Evolutionary conservation across 2,113 vertebrate species (phyloP).

Genomic region (Geothlypis trichas): DNA sequence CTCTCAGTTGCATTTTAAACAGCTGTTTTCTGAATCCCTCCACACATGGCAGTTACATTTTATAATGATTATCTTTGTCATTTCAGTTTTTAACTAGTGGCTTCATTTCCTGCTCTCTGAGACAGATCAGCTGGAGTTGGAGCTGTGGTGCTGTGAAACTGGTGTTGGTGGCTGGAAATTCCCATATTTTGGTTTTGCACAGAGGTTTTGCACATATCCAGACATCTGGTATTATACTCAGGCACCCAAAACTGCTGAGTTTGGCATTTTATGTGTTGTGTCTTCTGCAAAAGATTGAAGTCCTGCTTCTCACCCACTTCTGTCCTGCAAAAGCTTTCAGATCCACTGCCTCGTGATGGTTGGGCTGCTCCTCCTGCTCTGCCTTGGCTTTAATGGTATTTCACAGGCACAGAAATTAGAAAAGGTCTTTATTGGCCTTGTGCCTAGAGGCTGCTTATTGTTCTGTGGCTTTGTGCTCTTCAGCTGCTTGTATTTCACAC

Average conservation of each 20-base stretch:
- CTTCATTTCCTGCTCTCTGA: constrained; percentile 11
- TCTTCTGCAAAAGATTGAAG: not conserved
- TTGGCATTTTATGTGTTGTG: not conserved
- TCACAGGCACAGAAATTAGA: not conserved
- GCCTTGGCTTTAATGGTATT: not conserved
- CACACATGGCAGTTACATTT: constrained; percentile 34
- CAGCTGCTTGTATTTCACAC: not conserved
- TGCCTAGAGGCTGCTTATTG: not conserved
- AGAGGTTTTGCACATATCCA: not conserved
- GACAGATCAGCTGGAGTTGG: not conserved
- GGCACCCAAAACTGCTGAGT: not conserved
- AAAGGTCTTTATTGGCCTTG: not conserved
- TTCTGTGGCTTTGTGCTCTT: not conserved
- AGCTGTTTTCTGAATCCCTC: constrained; percentile 28
- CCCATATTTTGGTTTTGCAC: not conserved
- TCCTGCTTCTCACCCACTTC: not conserved
- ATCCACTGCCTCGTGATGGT: not conserved
- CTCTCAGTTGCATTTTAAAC: constrained; percentile 40
- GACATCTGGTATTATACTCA: not conserved
- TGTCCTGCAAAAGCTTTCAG: not conserved
- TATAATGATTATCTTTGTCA: constrained; percentile 34
- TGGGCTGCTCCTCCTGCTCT: not conserved
- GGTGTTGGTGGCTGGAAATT: not conserved
- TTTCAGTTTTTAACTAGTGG: constrained; percentile 23
- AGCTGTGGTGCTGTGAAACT: not conserved